Conservation (phyloP, 2,888 invertebrate genomes). For the Tenthredo mesomela region DNA sequence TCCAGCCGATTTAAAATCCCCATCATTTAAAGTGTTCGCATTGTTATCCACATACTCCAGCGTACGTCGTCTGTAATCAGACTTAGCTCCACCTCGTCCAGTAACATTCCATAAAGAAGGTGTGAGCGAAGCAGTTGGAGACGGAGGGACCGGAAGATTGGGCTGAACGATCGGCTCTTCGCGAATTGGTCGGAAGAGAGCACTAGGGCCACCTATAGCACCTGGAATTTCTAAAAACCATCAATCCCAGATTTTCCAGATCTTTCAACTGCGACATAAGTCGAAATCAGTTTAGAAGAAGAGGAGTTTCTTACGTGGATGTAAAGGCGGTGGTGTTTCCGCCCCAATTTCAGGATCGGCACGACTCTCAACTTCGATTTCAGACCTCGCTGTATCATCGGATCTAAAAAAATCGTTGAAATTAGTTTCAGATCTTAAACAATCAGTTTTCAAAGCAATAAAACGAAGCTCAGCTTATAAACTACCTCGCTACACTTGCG, state of each 20-base stretch:
- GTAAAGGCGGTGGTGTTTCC: constrained; percentile 74
- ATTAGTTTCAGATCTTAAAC: not conserved
- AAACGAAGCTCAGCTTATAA: not conserved
- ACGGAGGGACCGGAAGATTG: constrained; percentile 66
- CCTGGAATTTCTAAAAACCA: constrained; percentile 57
- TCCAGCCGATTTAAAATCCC: constrained; percentile 66
- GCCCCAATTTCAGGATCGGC: constrained; percentile 77
- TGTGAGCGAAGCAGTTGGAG: constrained; percentile 69
- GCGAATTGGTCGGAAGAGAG: constrained; percentile 74
- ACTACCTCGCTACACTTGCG: constrained; percentile 82
- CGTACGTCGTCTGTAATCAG: constrained; percentile 75
- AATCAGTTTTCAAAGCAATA: not conserved
- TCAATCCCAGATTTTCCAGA: constrained; percentile 24
- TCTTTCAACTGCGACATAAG: not conserved
- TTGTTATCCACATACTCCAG: constrained; percentile 79
- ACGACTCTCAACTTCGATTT: constrained; percentile 78
- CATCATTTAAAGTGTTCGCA: constrained; percentile 73
- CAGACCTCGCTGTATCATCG: constrained; percentile 86
- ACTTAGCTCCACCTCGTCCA: constrained; percentile 73
- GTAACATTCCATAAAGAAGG: constrained; percentile 73
- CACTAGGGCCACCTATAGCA: constrained; percentile 63
- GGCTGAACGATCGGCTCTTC: constrained; percentile 70
- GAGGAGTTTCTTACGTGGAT: constrained; percentile 65
- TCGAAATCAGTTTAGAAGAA: not conserved
- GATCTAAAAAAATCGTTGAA: constrained; percentile 79